These are phyloP conservation scores for Strigops habroptila DNA, from an alignment of 2,113 vertebrate genomes.

Conservation along the genomic window DNA sequence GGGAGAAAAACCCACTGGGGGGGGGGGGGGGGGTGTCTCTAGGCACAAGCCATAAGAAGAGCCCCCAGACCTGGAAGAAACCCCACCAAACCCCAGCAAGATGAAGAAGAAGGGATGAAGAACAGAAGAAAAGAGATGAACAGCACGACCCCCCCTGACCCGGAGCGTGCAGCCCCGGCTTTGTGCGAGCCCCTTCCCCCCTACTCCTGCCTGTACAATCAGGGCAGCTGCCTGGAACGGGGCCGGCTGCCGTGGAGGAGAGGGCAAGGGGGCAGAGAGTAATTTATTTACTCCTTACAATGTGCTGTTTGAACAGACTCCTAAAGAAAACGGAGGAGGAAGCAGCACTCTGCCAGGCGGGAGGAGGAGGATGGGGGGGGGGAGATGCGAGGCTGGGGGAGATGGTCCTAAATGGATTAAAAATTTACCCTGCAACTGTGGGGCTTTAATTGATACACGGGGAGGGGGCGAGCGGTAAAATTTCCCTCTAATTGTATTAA, in stretches of 20 bases:
- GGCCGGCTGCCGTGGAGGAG: constrained; percentile 68
- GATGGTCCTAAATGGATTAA: constrained; percentile 64
- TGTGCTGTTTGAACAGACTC: constrained; percentile 82
- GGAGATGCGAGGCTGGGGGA: background rate
- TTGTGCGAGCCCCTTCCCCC: constrained; percentile 37
- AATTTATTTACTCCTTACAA: constrained; percentile 88
- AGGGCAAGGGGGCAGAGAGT: constrained; percentile 81
- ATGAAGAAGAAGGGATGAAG: background rate
- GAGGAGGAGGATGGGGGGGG: background rate
- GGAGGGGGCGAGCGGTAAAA: constrained; percentile 19
- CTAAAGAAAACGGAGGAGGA: constrained; percentile 74
- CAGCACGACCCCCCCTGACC: constrained; percentile 16
- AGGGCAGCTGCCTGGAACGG: constrained; percentile 81
- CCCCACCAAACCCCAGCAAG: background rate
- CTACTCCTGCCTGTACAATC: constrained; percentile 37
- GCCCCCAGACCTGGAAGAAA: background rate
- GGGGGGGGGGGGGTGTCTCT: accelerated
- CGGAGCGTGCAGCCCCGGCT: constrained; percentile 43
- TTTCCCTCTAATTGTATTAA: constrained; percentile 71
- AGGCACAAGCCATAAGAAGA: background rate
- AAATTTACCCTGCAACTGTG: constrained; percentile 60
- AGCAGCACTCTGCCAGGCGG: constrained; percentile 58
- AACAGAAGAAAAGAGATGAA: constrained; percentile 26
- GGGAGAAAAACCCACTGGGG: background rate
- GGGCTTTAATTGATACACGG: constrained; percentile 57